A percentile compares a stretch with the other conserved stretches of the same genome.
Conservation (phyloP, 2,888 invertebrate species). For the Crepidodera aurea region DNA sequence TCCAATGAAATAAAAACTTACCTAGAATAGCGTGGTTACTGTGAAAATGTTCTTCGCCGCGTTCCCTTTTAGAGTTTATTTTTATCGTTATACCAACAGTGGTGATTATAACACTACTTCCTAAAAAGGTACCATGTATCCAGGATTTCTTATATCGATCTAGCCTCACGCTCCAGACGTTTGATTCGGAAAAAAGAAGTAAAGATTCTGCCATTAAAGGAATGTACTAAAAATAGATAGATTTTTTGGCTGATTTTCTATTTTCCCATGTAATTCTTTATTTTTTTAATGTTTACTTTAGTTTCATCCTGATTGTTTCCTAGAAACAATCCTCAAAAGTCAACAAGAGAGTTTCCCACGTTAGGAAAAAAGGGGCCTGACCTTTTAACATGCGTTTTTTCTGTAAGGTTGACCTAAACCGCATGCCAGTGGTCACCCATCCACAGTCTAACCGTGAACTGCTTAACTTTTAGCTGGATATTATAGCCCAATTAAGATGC, state of each 20-base stretch:
- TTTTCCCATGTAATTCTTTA: too few species aligned
- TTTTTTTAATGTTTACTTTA: background rate
- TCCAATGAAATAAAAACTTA: slow-evolving; percentile 1
- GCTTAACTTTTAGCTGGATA: too few species aligned
- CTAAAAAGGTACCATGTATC: slow-evolving; percentile 48
- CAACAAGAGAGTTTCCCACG: slow-evolving; percentile 1
- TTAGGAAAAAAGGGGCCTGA: too few species aligned
- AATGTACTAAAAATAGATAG: slow-evolving; percentile 43
- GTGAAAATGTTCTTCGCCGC: slow-evolving; percentile 21
- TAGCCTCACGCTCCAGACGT: slow-evolving; percentile 46
- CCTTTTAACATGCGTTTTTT: too few species aligned
- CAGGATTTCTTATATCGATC: slow-evolving; percentile 45
- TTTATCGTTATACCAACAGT: slow-evolving; percentile 47
- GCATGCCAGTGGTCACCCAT: too few species aligned
- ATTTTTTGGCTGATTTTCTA: too few species aligned
- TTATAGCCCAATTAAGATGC: too few species aligned
- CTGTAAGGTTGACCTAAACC: too few species aligned
- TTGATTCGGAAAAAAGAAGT: slow-evolving; percentile 48
- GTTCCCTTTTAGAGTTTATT: slow-evolving; percentile 28
- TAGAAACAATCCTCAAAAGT: background rate
- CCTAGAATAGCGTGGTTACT: slow-evolving; percentile 31
- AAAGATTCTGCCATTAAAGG: slow-evolving; percentile 52
- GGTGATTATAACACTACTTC: slow-evolving; percentile 40
- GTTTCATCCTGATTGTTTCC: background rate
- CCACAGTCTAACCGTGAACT: too few species aligned